Percentiles rank a stretch among this genome's conserved stretches.
phyloP scores from a whole-genome alignment of 2,113 vertebrate species.

The Propithecus coquereli region DNA sequence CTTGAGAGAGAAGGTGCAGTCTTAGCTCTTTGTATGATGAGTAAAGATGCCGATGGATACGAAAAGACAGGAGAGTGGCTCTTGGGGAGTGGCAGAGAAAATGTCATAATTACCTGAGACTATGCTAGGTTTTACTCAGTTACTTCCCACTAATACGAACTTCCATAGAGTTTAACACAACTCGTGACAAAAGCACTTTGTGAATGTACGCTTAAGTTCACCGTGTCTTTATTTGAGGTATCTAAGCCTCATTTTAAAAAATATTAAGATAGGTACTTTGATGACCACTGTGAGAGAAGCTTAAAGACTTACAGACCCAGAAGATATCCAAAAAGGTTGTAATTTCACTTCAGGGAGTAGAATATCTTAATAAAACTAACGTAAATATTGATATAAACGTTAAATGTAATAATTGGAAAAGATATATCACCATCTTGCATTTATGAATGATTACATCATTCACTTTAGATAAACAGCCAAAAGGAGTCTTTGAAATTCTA shows the following conservation, averaged over 20 bases:
- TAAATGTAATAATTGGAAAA: background rate
- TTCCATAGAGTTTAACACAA: background rate
- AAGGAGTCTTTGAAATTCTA: background rate
- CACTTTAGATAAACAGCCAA: background rate
- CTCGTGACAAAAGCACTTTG: background rate
- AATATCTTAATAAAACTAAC: background rate
- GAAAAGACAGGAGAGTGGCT: background rate
- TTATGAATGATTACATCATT: background rate
- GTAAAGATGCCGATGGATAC: background rate
- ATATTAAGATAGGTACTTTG: background rate
- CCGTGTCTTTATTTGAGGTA: background rate
- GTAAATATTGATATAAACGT: background rate
- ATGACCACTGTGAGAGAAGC: background rate
- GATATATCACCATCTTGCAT: background rate
- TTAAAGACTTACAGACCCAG: background rate
- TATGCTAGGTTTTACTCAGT: background rate
- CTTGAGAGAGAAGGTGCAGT: background rate
- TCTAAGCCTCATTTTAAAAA: background rate
- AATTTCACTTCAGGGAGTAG: background rate
- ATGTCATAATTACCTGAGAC: background rate
- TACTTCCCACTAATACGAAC: background rate
- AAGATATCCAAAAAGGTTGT: background rate
- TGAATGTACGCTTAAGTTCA: background rate
- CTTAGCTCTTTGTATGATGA: background rate
- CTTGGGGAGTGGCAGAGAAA: background rate